phyloP scores from a whole-genome alignment of 2,797 vertebrate species.

The Gobionotothen gibberifrons region DNA sequence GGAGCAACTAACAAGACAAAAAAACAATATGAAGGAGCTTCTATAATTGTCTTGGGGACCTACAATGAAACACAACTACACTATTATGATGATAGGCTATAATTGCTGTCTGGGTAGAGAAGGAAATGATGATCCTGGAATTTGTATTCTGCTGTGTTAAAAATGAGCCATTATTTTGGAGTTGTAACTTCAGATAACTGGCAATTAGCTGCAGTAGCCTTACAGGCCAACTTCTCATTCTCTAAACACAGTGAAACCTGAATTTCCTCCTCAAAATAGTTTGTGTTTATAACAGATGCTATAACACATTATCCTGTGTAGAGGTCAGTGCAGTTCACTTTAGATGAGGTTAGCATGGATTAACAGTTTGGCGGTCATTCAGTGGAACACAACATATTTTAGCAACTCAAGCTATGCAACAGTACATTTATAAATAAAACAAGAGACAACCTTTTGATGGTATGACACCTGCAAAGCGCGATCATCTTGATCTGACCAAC shows the following conservation, averaged over 20 bases:
- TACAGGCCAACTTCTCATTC: slow-evolving; percentile 10
- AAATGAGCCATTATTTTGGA: slow-evolving; percentile 30
- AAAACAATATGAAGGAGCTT: slow-evolving; percentile 24
- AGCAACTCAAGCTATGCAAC: slow-evolving; percentile 8
- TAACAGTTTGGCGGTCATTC: slow-evolving; percentile 12
- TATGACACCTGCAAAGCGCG: too few species aligned
- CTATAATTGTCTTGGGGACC: slow-evolving; percentile 19
- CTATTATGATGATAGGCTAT: neutral
- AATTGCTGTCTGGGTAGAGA: slow-evolving; percentile 14
- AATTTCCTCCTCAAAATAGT: slow-evolving; percentile 32
- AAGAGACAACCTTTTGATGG: too few species aligned
- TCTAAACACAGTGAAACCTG: slow-evolving; percentile 34
- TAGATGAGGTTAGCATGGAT: slow-evolving; percentile 20
- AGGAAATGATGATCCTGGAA: neutral
- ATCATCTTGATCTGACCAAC: too few species aligned
- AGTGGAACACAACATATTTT: slow-evolving; percentile 10
- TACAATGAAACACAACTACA: slow-evolving; percentile 8
- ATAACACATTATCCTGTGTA: slow-evolving; percentile 20
- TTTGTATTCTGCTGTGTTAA: slow-evolving; percentile 20
- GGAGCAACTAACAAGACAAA: slow-evolving; percentile 22
- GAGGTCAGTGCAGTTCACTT: slow-evolving; percentile 36
- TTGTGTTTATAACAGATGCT: slow-evolving; percentile 46
- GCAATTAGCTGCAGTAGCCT: slow-evolving; percentile 34
- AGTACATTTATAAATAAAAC: neutral
- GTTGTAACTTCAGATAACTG: slow-evolving; percentile 36